phyloP scores from a whole-genome alignment of 1,140 invertebrate species.

The Whitmania pigra region DNA sequence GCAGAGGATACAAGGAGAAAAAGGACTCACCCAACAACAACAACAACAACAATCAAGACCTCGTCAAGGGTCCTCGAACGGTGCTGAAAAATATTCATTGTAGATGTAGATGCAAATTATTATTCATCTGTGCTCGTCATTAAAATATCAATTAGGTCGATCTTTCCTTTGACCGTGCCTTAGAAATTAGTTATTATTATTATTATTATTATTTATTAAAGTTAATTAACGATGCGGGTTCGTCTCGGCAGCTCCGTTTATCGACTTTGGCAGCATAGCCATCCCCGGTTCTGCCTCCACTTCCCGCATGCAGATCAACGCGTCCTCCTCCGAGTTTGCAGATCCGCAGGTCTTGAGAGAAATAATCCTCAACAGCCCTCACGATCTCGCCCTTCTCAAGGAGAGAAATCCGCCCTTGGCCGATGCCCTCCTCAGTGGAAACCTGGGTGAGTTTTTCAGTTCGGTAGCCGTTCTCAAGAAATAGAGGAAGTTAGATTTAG shows the following conservation, averaged over 20 bases:
- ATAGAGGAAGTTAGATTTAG: too few species aligned
- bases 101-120: neutral
- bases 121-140: neutral
- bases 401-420: constrained; percentile 85
- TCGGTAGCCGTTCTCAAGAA: neutral
- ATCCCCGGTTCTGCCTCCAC: constrained; percentile 49
- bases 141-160: too few species aligned
- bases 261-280: constrained; percentile 75
- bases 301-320: constrained; percentile 26
- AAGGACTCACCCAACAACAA: constrained; percentile 6
- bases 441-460: constrained; percentile 49
- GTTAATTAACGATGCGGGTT: too few species aligned
- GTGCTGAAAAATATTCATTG: neutral
- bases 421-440: constrained; percentile 71
- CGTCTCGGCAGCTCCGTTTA: constrained; percentile 22
- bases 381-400: constrained; percentile 74
- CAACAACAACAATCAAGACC: neutral
- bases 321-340: constrained; percentile 27
- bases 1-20: constrained; percentile 47
- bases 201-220: too few species aligned
- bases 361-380: constrained; percentile 79
- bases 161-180: too few species aligned
- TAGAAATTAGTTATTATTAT: too few species aligned
- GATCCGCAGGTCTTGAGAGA: constrained; percentile 76
- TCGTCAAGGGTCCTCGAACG: constrained; percentile 11